Evolutionary conservation across 2,888 invertebrate genomes (phyloP).

Genomic region (Scaptomyza reducta): DNA sequence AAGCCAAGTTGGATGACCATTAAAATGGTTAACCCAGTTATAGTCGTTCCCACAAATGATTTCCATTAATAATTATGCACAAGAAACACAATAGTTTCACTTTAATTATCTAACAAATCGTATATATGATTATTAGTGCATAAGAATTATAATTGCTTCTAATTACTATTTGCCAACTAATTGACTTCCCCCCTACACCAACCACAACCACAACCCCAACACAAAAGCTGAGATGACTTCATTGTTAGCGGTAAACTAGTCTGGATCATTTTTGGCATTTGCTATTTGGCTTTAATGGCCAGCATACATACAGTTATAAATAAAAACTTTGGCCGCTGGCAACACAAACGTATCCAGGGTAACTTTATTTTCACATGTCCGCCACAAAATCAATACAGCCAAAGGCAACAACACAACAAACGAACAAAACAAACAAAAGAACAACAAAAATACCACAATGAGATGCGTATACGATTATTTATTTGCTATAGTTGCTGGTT

Average conservation of each 20-base stretch:
- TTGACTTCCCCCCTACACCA: not conserved
- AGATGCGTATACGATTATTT: constrained; percentile 7
- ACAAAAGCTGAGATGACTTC: constrained; percentile 42
- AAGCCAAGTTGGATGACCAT: not conserved
- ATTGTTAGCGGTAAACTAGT: constrained; percentile 42
- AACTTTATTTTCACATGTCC: constrained; percentile 48
- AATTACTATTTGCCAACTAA: constrained; percentile 33
- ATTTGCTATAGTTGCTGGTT: not conserved
- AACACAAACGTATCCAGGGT: constrained; percentile 50
- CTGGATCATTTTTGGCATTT: constrained; percentile 9
- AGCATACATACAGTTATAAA: not conserved
- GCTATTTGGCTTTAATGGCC: constrained; percentile 30
- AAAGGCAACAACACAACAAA: constrained; percentile 7
- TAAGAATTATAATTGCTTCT: constrained; percentile 12
- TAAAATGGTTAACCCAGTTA: not conserved
- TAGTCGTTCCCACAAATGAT: not conserved
- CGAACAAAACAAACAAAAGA: constrained; percentile 8
- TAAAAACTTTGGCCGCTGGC: constrained; percentile 26
- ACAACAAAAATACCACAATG: not conserved
- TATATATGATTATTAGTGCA: not conserved
- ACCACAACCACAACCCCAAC: not conserved
- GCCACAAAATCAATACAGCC: constrained; percentile 50
- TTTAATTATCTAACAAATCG: constrained; percentile 19
- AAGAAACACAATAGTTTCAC: constrained; percentile 1
- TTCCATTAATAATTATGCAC: not conserved